Percentiles rank a stretch among this genome's conserved stretches.
Evolutionary conservation across 2,888 invertebrate genomes (phyloP).

Genomic region (Deroplatys truncata): DNA sequence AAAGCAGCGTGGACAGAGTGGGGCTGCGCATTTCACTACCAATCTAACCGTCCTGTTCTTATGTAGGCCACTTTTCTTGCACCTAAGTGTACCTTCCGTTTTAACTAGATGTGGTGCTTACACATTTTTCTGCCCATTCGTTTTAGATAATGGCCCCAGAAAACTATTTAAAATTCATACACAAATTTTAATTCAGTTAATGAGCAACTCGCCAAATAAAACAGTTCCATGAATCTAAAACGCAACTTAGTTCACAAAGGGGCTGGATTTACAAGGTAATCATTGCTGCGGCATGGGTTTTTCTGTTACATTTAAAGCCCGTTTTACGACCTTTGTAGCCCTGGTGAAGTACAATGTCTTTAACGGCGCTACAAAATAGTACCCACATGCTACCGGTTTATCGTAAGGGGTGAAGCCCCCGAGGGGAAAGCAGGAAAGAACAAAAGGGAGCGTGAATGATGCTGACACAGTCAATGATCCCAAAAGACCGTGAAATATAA

Average conservation of each 20-base stretch:
- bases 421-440: neutral
- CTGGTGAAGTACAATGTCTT: neutral
- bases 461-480: neutral
- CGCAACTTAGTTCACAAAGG: neutral
- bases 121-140: too few species aligned
- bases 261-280: neutral
- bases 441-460: neutral
- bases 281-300: neutral
- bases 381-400: neutral
- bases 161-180: neutral
- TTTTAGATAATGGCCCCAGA: too few species aligned
- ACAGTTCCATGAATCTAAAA: neutral
- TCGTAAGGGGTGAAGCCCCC: neutral
- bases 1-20: too few species aligned
- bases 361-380: neutral
- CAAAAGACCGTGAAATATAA: slow-evolving; percentile 1
- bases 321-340: neutral
- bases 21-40: too few species aligned
- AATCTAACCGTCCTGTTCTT: too few species aligned
- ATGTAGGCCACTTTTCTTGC: too few species aligned
- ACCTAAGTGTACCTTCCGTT: too few species aligned
- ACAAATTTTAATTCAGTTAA: neutral
- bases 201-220: neutral
- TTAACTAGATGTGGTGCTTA: too few species aligned
- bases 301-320: neutral